Evolutionary conservation across 2,797 vertebrate genomes (phyloP).

Genomic region (Phrynocephalus forsythii): DNA sequence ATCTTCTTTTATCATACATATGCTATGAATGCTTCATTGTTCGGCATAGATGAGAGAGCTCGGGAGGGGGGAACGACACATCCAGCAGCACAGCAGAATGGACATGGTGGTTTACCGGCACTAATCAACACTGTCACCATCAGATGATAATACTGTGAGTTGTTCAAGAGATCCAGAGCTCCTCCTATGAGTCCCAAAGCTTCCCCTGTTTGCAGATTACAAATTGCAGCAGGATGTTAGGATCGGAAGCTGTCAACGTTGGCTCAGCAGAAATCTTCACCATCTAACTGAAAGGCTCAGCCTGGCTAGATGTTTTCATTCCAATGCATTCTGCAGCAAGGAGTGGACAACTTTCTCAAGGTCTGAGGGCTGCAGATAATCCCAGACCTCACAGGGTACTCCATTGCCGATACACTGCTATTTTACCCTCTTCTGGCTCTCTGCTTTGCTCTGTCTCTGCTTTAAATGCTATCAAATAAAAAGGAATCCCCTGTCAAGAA

Average conservation of each 20-base stretch:
- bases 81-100: neutral
- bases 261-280: constrained; percentile 7
- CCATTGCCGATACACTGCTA: no score
- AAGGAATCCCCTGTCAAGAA: neutral
- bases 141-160: constrained; percentile 5
- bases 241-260: constrained; percentile 53
- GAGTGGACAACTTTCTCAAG: neutral
- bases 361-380: neutral
- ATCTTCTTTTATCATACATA: constrained; percentile 47
- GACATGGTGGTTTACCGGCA: constrained; percentile 11
- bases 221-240: constrained; percentile 23
- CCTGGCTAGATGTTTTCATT: neutral
- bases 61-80: neutral
- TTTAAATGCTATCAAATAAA: neutral
- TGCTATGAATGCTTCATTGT: constrained; percentile 38
- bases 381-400: neutral
- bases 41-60: constrained; percentile 30
- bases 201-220: constrained; percentile 47
- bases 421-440: no score
- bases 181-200: constrained; percentile 42
- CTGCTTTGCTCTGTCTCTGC: neutral
- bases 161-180: constrained; percentile 22
- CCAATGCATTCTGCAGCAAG: neutral
- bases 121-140: constrained; percentile 36
- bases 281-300: constrained; percentile 16